phyloP scores from a whole-genome alignment of 2,113 vertebrate species.

The Petrocephalus microphthalmus region DNA sequence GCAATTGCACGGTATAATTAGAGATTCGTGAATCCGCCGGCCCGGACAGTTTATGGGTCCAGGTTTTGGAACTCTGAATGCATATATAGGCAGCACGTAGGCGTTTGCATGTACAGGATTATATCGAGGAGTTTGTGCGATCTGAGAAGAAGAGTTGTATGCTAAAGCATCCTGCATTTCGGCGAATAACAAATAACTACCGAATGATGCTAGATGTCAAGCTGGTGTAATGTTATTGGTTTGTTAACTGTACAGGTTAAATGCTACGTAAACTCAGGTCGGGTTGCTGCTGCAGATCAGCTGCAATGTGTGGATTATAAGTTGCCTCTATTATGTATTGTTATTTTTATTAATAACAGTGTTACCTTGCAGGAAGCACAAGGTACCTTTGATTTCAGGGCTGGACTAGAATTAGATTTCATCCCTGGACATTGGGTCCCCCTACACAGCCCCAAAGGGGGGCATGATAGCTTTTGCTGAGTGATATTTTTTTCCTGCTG shows the following conservation, averaged over 20 bases:
- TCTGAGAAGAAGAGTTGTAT: neutral
- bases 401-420: no score
- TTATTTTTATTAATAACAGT: neutral
- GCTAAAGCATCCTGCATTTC: neutral
- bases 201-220: neutral
- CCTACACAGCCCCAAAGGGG: no score
- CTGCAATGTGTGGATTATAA: neutral
- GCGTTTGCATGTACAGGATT: neutral
- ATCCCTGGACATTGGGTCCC: no score
- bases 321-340: neutral
- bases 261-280: neutral
- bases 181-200: neutral
- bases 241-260: neutral
- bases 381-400: neutral
- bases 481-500: neutral
- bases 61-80: slow-evolving; percentile 11
- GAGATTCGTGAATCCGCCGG: slow-evolving; percentile 16
- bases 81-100: neutral
- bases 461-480: neutral
- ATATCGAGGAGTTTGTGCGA: neutral
- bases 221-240: neutral
- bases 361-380: neutral
- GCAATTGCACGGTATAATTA: slow-evolving; percentile 37
- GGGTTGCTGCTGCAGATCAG: neutral
- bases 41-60: neutral